Evolutionary conservation across 2,797 vertebrate species (phyloP), one percentile per base, ranked within the genome.

Genomic region (Australoheros facetus): DNA sequence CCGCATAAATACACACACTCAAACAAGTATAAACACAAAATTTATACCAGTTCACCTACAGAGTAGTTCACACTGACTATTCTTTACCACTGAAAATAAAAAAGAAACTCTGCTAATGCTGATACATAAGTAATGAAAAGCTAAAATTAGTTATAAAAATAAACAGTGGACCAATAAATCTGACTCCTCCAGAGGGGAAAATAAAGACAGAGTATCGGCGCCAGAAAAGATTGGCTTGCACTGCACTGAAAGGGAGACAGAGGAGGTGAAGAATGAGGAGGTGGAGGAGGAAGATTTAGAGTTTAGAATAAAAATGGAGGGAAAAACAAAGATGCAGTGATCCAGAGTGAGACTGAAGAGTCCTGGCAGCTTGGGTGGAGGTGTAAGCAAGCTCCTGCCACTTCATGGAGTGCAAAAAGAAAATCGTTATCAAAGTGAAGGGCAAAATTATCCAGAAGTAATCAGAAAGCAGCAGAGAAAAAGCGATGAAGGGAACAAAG

Each of bases 191-290:
- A 58, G 72, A 80, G 74, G 87, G 81, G 74, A 70, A 88, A 90
- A 88, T 79, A 88, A 89, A 87, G 64, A 81, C 78, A 75, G 10
- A 34, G 55, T 82, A 75, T 58, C 9, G 76, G 84, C 78, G 84
- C 90, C 89, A 86, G 85, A 86, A 82, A 80, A 89, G 64, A 89
- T 74, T 90, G 89, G 83, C 91, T 82, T 56, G 55, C 70, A 85
- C 75, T 86, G 62, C 14, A 56, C 78, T 77, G 64, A 78, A 77
- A 87, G 59, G 55, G 73, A 88, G 76, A 90, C 70, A 84, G 83
- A 87, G 69, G 77, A 90, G 80, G 80, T 82, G 84, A 85, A 87
- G 85, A 90, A 89, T 89, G 85, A 81, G 51, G 80, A 85, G 81
- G 86, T 80, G 69, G 71, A 87, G 81, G 79, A 86, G 72, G 79